Base-by-base conservation (phyloP, 1,140 invertebrate genomes). In the Agrypnia vestita region DNA sequence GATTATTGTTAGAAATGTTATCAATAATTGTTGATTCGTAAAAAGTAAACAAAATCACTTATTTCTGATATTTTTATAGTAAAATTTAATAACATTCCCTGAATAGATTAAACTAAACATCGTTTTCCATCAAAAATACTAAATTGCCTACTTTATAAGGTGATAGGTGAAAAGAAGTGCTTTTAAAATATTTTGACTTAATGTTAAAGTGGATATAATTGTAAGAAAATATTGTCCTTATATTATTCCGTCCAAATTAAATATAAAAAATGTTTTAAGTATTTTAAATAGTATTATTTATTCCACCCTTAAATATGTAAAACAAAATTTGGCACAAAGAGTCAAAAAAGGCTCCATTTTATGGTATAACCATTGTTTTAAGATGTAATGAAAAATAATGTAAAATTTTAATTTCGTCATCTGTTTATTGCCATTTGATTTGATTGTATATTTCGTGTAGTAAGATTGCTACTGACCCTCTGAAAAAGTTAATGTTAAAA, bases 211-310 rank as follows among this genome's bases (percentile, higher is more conserved):
- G 25, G 25, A 35, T 35, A 3, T 35, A 35, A 51, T 51, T 51
- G 3, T 51, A 51, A 51, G 59, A 21, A 25, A 62, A 25, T 21
- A 10, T 21, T 62, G 59, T 62, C 59, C 59, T 62, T 62, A 62
- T 35, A 62, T 21, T 21, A 62, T 62, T 62, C 59, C 59, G 59
- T 62, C 59, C 59, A 62, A 62, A 62, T 62, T 62, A 62, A 62
- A 21, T 25, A 21, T 62, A 62, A 35, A 35, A 62, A 21, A 62
- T 6, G 6, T 62, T 62, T 62, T 10, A 21, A 62, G 25, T 17
- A 21, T 21, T 62, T 62, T 25, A 21, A 62, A 62, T 17, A 19
- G 53, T 56, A 15, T 56, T 62, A 62, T 62, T 62, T 62, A 62
- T 62, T 62, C 59, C 21, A 13, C 25, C 19, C 59, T 25, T 51